phyloP scores from a whole-genome alignment of 2,113 vertebrate species.

The Prunella himalayana region DNA sequence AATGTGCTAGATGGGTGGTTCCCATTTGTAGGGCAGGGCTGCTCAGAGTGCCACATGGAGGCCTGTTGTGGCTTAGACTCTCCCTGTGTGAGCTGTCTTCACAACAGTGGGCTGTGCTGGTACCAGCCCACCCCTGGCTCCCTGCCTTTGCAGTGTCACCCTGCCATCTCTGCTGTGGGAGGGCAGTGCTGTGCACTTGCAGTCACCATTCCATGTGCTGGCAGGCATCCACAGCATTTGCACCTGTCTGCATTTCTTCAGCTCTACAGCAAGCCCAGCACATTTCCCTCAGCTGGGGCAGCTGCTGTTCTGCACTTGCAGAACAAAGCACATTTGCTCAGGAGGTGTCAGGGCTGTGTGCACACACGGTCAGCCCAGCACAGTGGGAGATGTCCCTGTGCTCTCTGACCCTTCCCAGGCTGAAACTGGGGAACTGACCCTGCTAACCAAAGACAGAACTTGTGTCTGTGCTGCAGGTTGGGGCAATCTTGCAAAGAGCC shows the following conservation, averaged over 20 bases:
- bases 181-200: not conserved
- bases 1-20: not conserved
- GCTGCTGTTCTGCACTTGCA: not conserved
- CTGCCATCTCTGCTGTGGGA: not conserved
- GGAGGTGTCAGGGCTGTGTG: not conserved
- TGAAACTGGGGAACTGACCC: not conserved
- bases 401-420: not conserved
- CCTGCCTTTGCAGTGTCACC: not conserved
- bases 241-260: not conserved
- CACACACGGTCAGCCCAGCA: not conserved
- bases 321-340: not conserved
- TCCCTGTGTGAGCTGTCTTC: not conserved
- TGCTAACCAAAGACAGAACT: not conserved
- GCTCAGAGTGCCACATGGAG: not conserved
- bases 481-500: not conserved
- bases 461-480: not conserved
- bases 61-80: not conserved
- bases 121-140: not conserved
- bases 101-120: not conserved
- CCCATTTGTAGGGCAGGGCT: not conserved
- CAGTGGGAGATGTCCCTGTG: rapidly evolving
- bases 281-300: not conserved
- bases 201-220: not conserved
- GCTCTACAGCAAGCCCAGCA: not conserved
- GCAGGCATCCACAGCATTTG: not conserved